A percentile compares a stretch with the other conserved stretches of the same genome.
These are phyloP conservation scores for Telenomus remus DNA, from an alignment of 1,140 invertebrate species.

Conservation along the genomic window DNA sequence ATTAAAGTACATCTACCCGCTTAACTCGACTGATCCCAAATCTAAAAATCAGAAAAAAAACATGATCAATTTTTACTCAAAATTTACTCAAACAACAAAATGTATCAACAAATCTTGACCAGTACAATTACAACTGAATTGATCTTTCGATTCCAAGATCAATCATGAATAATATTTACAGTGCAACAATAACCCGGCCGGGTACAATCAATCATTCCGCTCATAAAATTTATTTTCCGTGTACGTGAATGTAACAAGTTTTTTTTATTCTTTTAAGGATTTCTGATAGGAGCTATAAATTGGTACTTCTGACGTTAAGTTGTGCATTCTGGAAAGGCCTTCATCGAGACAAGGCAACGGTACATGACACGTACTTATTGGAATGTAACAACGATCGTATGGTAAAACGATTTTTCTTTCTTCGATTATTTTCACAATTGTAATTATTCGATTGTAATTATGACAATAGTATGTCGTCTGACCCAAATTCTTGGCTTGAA, in stretches of 20 bases:
- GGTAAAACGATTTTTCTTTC: no score
- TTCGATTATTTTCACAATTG: no score
- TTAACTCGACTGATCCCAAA: slow-evolving; percentile 20
- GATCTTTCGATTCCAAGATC: no score
- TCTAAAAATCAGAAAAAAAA: no score
- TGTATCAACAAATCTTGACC: background rate
- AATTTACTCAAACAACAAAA: slow-evolving; percentile 7
- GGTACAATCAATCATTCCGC: slow-evolving; percentile 2
- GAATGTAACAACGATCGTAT: slow-evolving; percentile 39
- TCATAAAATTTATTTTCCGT: slow-evolving; percentile 5
- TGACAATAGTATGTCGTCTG: no score
- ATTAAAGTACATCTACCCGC: slow-evolving; percentile 34
- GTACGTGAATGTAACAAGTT: background rate
- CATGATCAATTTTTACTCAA: no score
- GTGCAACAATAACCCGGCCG: slow-evolving; percentile 5
- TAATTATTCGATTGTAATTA: no score
- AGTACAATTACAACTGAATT: no score
- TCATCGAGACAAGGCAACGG: slow-evolving; percentile 45
- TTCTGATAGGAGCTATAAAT: slow-evolving; percentile 27
- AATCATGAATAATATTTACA: no score
- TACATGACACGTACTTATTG: slow-evolving; percentile 53
- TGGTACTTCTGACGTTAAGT: slow-evolving; percentile 16
- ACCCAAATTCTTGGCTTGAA: no score
- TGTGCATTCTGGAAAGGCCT: slow-evolving; percentile 46
- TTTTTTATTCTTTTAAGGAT: background rate